A percentile compares a stretch with the other conserved stretches of the same genome.
These are phyloP conservation scores for Laticauda colubrina DNA, from an alignment of 2,113 vertebrate genomes.

Conservation along the genomic window DNA sequence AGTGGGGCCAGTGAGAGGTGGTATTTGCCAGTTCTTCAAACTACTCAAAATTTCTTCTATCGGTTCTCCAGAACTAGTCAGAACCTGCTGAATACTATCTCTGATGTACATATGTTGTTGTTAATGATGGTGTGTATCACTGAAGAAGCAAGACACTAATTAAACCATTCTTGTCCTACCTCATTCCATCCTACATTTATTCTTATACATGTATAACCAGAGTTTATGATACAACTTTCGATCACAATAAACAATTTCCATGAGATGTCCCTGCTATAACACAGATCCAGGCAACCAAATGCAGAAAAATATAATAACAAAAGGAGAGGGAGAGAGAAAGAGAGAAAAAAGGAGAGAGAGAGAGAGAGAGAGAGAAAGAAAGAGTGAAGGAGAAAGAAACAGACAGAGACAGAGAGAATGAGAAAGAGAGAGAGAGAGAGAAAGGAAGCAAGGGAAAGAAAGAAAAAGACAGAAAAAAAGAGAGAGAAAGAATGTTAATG, in stretches of 20 bases:
- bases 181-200: background rate
- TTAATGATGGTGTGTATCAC: background rate
- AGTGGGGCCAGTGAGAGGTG: no score
- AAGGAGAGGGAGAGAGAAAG: background rate
- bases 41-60: no score
- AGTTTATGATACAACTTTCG: background rate
- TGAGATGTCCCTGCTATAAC: background rate
- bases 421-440: no score
- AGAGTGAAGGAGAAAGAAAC: no score
- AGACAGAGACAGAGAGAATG: no score
- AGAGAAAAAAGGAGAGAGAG: background rate
- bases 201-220: background rate
- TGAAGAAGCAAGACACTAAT: background rate
- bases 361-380: no score
- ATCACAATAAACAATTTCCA: background rate
- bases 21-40: no score
- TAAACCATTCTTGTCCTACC: background rate
- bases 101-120: background rate
- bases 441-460: no score
- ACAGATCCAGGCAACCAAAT: background rate
- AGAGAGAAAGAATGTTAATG: no score
- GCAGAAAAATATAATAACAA: background rate
- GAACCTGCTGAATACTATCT: no score
- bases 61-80: no score
- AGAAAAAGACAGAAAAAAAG: no score